Evolutionary conservation across 2,797 vertebrate species (phyloP), one percentile per base, ranked within the genome.

Genomic region (Antennarius maculatus): DNA sequence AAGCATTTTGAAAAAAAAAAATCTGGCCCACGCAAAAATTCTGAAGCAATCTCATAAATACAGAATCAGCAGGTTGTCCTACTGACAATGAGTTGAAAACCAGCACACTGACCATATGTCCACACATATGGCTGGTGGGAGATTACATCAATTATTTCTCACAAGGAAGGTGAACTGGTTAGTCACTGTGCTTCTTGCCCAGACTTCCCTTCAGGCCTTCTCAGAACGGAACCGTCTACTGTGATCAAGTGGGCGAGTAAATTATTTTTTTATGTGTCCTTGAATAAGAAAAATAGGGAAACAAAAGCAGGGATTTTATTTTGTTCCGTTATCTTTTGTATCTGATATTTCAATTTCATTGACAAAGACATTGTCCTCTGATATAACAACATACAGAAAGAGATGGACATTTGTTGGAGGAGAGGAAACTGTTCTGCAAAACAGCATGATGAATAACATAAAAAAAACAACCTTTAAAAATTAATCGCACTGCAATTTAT

Each of bases 111-210:
- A 69, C 70, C 85, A 86, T 84, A 88, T 84, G 87, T 76, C 55
- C 65, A 28, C 61, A 77, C 83, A 86, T 81, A 83, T 83, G 80
- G 79, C 68, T 58, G 41, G 71, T 72, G 68, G 60, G 23, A 77
- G 80, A 82, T 86, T 76, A 86, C 74, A 87, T 80, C 4, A 83
- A 86, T 85, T 67, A 85, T 85, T 86, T 80, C 75, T 82, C 43
- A 75, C 17, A 48, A 68, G 56, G 17, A 72, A 71, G 58, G 47
- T 66, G 27, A 82, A 77, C 51, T 51, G 37, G 63, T 66, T 66
- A 62, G 27, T 16, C 48, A 54, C 52, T 11, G 27, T 31, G 45
- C 28, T 56, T 63, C 42, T 45, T 39, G 46, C 15, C 18, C 43
- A 55, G 4, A 61, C 52, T 39, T 60, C 29, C 29, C 0, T 51